phyloP scores from a whole-genome alignment of 2,797 vertebrate species.

The Artibeus lituratus region DNA sequence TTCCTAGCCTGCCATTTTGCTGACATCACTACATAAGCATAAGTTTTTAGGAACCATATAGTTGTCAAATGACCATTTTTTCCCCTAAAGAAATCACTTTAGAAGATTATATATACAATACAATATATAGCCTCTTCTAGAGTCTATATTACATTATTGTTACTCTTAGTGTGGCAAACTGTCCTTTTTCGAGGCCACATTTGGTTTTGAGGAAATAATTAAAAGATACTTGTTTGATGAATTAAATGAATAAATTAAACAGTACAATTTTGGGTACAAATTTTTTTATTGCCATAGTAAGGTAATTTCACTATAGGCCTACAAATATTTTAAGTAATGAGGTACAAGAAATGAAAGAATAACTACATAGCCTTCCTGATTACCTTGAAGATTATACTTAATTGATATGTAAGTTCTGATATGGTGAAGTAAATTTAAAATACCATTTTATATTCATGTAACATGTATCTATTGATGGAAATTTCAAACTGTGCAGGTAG shows the following conservation, averaged over 20 bases:
- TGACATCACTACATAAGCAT: background rate
- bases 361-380: background rate
- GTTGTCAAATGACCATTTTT: background rate
- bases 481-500: background rate
- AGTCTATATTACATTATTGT: background rate
- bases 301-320: background rate
- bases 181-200: background rate
- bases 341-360: background rate
- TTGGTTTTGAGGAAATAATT: conserved; percentile 28
- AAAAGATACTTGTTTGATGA: background rate
- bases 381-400: conserved; percentile 25
- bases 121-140: background rate
- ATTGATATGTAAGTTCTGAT: background rate
- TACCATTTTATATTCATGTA: background rate
- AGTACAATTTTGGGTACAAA: background rate
- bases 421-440: background rate
- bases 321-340: conserved; percentile 31
- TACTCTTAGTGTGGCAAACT: background rate
- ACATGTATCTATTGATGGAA: background rate
- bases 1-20: background rate
- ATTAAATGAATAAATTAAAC: background rate
- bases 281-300: conserved; percentile 26
- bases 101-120: background rate
- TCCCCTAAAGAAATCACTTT: conserved; percentile 20
- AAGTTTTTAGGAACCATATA: conserved; percentile 11